Evolutionary conservation across 2,888 invertebrate genomes (phyloP).

Genomic region (Hypercompe scribonia): DNA sequence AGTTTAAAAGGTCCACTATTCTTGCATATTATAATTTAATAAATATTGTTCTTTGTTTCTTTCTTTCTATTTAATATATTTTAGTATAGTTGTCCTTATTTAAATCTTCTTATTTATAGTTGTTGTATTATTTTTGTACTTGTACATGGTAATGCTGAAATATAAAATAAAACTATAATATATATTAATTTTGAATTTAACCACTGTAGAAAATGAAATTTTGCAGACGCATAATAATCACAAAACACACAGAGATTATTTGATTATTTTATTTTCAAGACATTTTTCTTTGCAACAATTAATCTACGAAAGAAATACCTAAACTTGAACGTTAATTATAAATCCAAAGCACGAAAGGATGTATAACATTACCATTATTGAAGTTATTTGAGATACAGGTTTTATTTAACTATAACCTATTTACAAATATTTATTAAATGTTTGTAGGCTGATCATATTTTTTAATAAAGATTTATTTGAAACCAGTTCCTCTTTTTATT

Average conservation of each 20-base stretch:
- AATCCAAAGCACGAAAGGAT: conserved; percentile 11
- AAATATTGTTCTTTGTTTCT: not conserved
- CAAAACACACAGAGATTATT: not conserved
- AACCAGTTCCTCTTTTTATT: not conserved
- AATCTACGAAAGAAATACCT: not conserved
- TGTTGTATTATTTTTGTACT: not conserved
- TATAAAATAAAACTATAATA: not conserved
- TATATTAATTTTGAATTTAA: not conserved
- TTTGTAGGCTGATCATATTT: not conserved
- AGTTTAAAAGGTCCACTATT: not conserved
- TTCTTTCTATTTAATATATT: not conserved
- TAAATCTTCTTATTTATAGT: too few relatives aligned
- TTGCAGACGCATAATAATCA: not conserved
- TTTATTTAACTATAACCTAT: conserved; percentile 1
- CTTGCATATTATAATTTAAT: not conserved
- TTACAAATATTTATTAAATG: not conserved
- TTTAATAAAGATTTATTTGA: not conserved
- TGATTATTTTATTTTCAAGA: not conserved
- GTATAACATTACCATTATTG: not conserved
- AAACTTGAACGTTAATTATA: not conserved
- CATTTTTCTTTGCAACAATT: not conserved
- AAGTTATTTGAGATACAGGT: not conserved
- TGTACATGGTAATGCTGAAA: not conserved
- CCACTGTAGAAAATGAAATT: not conserved
- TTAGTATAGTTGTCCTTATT: not conserved